A percentile compares a stretch with the other conserved stretches of the same genome.
phyloP scores from a whole-genome alignment of 2,888 invertebrate species.

The Chydorus sphaericus region DNA sequence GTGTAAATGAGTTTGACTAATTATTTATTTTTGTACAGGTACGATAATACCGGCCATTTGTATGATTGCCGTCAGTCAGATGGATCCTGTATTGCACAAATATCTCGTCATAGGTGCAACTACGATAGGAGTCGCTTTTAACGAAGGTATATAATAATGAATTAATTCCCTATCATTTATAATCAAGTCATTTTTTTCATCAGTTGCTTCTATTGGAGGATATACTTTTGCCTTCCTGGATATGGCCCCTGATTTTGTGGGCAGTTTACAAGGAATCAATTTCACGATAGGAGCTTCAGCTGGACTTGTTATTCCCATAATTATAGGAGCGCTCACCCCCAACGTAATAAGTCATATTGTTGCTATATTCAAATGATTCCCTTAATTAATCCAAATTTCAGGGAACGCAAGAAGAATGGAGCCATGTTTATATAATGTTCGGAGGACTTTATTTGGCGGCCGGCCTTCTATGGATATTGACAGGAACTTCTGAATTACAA shows the following conservation, averaged over 20 bases:
- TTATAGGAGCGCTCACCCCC: conserved; percentile 28
- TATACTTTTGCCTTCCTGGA: conserved; percentile 34
- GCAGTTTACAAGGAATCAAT: conserved; percentile 32
- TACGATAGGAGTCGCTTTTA: too few species aligned
- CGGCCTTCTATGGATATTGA: neutral
- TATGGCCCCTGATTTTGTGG: conserved; percentile 33
- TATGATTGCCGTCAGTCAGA: too few species aligned
- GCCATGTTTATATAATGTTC: neutral
- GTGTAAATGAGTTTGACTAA: too few species aligned
- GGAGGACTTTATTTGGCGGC: neutral
- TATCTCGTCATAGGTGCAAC: too few species aligned
- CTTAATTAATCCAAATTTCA: neutral
- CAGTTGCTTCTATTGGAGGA: conserved; percentile 24
- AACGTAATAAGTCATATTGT: conserved; percentile 23
- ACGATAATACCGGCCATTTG: too few species aligned
- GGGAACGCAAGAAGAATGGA: conserved; percentile 5
- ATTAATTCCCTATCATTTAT: too few species aligned
- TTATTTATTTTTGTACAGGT: too few species aligned
- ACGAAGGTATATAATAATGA: too few species aligned
- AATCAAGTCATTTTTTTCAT: too few species aligned
- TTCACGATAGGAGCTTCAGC: conserved; percentile 31
- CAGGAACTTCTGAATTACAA: neutral
- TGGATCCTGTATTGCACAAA: too few species aligned
- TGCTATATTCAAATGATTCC: too few species aligned
- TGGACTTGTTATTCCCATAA: conserved; percentile 30